phyloP scores from a whole-genome alignment of 2,797 vertebrate species.

The Yasuhikotakia modesta region DNA sequence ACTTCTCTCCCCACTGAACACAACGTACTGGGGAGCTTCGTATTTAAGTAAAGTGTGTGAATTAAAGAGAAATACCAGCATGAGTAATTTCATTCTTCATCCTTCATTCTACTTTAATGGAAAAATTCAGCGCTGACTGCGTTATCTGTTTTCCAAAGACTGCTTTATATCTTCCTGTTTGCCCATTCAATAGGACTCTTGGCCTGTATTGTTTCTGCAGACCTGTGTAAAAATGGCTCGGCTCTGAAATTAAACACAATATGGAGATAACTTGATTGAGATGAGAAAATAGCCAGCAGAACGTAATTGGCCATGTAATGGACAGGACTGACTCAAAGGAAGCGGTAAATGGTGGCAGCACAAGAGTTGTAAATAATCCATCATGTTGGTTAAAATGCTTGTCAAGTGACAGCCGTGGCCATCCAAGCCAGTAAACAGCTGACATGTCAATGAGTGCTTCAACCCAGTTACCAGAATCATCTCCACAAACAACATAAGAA shows the following conservation, averaged over 20 bases:
- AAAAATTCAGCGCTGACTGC: slow-evolving; percentile 40
- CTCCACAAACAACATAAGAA: not conserved
- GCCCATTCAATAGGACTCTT: slow-evolving; percentile 38
- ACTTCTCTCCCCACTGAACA: slow-evolving; percentile 41
- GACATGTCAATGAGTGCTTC: too few species aligned
- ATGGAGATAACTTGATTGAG: slow-evolving; percentile 49
- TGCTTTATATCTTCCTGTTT: slow-evolving; percentile 47
- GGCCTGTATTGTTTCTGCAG: slow-evolving; percentile 19
- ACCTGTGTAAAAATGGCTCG: slow-evolving; percentile 45
- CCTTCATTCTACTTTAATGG: slow-evolving; percentile 52
- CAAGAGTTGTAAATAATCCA: slow-evolving; percentile 50
- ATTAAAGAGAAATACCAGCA: slow-evolving; percentile 46
- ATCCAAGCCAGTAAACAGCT: too few species aligned
- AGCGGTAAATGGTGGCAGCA: not conserved
- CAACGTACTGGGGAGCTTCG: slow-evolving; percentile 55
- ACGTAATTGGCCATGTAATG: slow-evolving; percentile 59
- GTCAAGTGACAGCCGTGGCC: slow-evolving; percentile 28
- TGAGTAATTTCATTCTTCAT: slow-evolving; percentile 54
- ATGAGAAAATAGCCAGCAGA: slow-evolving; percentile 44
- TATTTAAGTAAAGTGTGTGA: slow-evolving; percentile 59
- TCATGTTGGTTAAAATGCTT: slow-evolving; percentile 10
- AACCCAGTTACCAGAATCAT: slow-evolving; percentile 28
- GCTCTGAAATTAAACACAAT: slow-evolving; percentile 53
- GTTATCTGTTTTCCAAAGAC: slow-evolving; percentile 52
- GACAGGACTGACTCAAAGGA: slow-evolving; percentile 28